phyloP scores from a whole-genome alignment of 2,113 vertebrate genomes.

The Petromus typicus region DNA sequence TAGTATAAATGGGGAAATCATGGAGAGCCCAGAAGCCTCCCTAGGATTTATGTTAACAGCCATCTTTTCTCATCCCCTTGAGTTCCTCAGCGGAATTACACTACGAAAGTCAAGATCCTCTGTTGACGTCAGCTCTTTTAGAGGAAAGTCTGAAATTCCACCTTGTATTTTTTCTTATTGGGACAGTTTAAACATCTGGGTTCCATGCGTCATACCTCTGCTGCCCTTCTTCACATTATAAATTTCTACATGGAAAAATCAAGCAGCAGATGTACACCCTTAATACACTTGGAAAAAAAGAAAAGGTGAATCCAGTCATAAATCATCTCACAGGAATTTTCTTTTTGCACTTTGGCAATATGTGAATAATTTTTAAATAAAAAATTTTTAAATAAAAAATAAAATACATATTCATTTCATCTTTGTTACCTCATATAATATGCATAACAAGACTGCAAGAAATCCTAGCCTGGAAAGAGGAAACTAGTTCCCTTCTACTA shows the following conservation, averaged over 20 bases:
- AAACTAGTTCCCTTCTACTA: not conserved
- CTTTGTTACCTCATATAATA: not conserved
- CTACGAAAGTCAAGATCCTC: not conserved
- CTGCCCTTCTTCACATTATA: not conserved
- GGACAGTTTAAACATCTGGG: not conserved
- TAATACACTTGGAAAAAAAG: not conserved
- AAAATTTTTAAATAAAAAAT: slow-evolving; percentile 42
- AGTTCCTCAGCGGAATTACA: not conserved
- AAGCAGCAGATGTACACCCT: not conserved
- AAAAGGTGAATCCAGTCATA: not conserved
- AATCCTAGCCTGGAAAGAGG: not conserved
- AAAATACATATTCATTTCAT: not conserved
- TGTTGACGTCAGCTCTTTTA: not conserved
- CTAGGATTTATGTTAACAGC: not conserved
- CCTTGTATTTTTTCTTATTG: not conserved
- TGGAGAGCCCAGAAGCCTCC: not conserved
- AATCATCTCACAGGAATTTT: not conserved
- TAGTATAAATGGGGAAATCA: not conserved
- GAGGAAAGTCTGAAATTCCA: not conserved
- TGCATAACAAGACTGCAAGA: not conserved
- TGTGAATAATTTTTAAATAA: not conserved
- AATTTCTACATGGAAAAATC: not conserved
- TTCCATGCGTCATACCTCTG: not conserved
- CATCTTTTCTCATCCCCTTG: not conserved
- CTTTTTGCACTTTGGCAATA: not conserved